Evolutionary conservation across 1,140 invertebrate genomes (phyloP).

Genomic region (Ganaspis sp.): DNA sequence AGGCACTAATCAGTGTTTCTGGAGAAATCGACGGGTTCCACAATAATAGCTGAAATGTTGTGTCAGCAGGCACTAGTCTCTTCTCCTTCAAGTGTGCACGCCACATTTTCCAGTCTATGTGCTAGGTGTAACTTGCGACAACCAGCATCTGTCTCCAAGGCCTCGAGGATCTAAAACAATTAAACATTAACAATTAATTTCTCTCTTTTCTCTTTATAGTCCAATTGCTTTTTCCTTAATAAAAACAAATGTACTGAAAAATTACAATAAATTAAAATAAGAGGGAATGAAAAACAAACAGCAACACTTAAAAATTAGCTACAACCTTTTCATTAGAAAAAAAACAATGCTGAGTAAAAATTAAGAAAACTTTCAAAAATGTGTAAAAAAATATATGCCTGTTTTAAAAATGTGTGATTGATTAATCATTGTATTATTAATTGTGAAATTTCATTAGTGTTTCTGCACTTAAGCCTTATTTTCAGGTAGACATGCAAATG

Average conservation of each 20-base stretch:
- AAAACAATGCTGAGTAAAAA: too few species aligned
- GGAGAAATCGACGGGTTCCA: slow-evolving; percentile 67
- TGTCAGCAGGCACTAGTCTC: slow-evolving; percentile 77
- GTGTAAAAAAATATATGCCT: too few species aligned
- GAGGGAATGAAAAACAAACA: too few species aligned
- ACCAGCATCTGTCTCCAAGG: slow-evolving; percentile 87
- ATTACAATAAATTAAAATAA: too few species aligned
- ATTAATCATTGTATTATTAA: background rate
- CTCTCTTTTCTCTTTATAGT: too few species aligned
- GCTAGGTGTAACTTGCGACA: slow-evolving; percentile 92
- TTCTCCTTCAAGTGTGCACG: slow-evolving; percentile 91
- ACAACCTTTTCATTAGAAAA: too few species aligned
- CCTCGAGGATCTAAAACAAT: slow-evolving; percentile 83
- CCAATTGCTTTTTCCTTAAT: too few species aligned
- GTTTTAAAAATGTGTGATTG: background rate
- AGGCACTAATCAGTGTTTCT: slow-evolving; percentile 74
- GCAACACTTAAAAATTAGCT: too few species aligned
- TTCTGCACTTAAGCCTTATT: slow-evolving; percentile 15
- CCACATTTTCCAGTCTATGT: slow-evolving; percentile 92
- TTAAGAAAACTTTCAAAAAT: too few species aligned
- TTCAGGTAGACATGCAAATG: background rate
- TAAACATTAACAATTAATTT: slow-evolving; percentile 22
- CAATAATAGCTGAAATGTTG: slow-evolving; percentile 64
- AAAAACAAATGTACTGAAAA: too few species aligned
- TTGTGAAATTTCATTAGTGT: slow-evolving; percentile 20